phyloP scores from a whole-genome alignment of 2,113 vertebrate species.

The Silurus glanis region DNA sequence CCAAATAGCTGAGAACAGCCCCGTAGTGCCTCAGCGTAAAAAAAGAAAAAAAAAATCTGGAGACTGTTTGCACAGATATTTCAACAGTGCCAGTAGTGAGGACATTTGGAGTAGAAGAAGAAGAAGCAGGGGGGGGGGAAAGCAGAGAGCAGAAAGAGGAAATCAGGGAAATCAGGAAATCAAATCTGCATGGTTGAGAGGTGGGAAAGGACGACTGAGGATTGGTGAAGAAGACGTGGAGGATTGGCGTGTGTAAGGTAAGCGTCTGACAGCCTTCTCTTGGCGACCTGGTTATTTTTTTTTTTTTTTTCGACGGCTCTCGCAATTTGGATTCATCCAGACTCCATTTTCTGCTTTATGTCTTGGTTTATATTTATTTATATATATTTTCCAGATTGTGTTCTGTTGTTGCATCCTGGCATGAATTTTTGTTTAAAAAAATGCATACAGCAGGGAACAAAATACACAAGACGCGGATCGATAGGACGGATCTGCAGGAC shows the following conservation, averaged over 20 bases:
- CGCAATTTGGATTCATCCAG: constrained; percentile 42
- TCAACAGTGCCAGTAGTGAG: constrained; percentile 76
- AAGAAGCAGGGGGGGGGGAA: constrained; percentile 41
- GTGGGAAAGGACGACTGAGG: constrained; percentile 43
- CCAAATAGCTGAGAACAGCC: constrained; percentile 80
- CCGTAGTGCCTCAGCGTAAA: constrained; percentile 67
- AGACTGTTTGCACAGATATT: constrained; percentile 80
- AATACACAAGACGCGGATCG: background rate
- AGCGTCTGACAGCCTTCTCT: constrained; percentile 58
- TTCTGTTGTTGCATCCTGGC: background rate
- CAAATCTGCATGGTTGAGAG: constrained; percentile 40
- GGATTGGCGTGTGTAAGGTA: constrained; percentile 73
- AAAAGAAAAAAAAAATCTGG: constrained; percentile 72
- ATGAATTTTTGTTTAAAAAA: background rate
- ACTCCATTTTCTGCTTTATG: constrained; percentile 5
- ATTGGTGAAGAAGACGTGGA: constrained; percentile 47
- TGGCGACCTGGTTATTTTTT: no score
- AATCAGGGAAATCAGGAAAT: constrained; percentile 32
- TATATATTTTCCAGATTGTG: background rate
- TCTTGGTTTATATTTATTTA: background rate
- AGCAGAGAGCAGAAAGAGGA: background rate
- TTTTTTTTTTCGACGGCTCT: background rate
- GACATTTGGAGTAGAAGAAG: constrained; percentile 58
- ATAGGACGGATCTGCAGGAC: background rate
- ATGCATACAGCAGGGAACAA: background rate